phyloP scores from a whole-genome alignment of 2,888 invertebrate genomes.

The Chrysolina haemoptera region DNA sequence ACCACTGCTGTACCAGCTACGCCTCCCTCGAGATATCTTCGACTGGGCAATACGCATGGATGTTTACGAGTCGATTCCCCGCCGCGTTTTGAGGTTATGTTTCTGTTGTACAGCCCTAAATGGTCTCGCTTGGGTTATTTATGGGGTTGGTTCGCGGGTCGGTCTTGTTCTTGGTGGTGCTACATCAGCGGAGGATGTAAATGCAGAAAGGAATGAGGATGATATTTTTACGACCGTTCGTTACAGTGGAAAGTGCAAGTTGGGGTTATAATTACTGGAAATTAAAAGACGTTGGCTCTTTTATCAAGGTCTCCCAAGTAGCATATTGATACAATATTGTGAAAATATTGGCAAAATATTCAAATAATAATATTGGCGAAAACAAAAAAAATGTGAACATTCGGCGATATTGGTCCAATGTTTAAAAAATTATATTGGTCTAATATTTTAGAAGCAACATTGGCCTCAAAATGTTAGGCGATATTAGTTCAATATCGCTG shows the following conservation, averaged over 20 bases:
- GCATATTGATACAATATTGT: no score
- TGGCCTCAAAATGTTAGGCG: no score
- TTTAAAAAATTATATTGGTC: no score
- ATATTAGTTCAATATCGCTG: no score
- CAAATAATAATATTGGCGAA: no score
- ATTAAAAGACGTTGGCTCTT: no score
- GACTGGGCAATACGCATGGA: slow-evolving; percentile 54
- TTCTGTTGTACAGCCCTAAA: slow-evolving; percentile 55
- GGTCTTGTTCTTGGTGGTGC: slow-evolving; percentile 15
- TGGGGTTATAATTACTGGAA: no score
- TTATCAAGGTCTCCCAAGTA: no score
- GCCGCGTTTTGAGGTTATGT: slow-evolving; percentile 57
- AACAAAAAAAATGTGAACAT: no score
- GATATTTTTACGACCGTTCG: neutral
- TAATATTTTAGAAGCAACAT: no score
- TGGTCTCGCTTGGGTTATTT: slow-evolving; percentile 53
- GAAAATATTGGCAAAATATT: no score
- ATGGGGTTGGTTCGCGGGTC: slow-evolving; percentile 44
- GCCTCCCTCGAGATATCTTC: slow-evolving; percentile 46
- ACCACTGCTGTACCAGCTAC: slow-evolving; percentile 29
- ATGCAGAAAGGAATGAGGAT: neutral
- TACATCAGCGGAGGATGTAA: neutral
- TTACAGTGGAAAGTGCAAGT: neutral
- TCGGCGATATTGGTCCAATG: no score
- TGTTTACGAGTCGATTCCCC: slow-evolving; percentile 57